These are phyloP conservation scores for Lordiphosa fenestrarum DNA, from an alignment of 2,888 invertebrate genomes.

Conservation along the genomic window DNA sequence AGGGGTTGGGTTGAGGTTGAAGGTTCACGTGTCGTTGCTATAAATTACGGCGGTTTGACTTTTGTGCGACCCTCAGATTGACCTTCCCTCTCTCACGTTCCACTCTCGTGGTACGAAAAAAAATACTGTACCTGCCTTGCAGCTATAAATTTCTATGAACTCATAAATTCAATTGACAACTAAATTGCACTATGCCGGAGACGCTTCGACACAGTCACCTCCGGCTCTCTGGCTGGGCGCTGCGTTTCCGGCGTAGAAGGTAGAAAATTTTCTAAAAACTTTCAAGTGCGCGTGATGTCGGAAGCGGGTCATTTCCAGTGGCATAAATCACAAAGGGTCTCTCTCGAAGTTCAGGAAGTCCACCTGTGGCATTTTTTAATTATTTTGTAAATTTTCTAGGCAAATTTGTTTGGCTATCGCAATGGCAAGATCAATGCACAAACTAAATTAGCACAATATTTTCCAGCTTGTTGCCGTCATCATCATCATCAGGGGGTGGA, in stretches of 20 bases:
- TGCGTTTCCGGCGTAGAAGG: slow-evolving; percentile 68
- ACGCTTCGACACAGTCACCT: slow-evolving; percentile 78
- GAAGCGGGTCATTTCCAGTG: slow-evolving; percentile 71
- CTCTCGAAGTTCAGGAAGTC: slow-evolving; percentile 49
- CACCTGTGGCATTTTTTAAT: slow-evolving; percentile 52
- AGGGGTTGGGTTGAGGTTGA: slow-evolving; percentile 28
- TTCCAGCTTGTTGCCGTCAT: slow-evolving; percentile 73
- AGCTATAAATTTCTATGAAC: slow-evolving; percentile 45
- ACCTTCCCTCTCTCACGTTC: slow-evolving; percentile 48
- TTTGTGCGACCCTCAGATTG: slow-evolving; percentile 60
- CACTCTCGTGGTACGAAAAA: slow-evolving; percentile 31
- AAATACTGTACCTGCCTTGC: slow-evolving; percentile 14
- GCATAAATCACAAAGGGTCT: slow-evolving; percentile 63
- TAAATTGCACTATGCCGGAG: slow-evolving; percentile 78
- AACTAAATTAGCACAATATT: slow-evolving; percentile 61
- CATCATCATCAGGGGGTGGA: slow-evolving; percentile 17
- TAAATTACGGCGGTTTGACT: slow-evolving; percentile 75
- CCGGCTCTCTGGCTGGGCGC: slow-evolving; percentile 62
- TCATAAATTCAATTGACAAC: slow-evolving; percentile 79
- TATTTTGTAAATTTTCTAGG: slow-evolving; percentile 22
- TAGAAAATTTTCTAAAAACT: slow-evolving; percentile 44
- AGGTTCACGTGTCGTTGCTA: slow-evolving; percentile 67
- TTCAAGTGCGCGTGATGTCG: slow-evolving; percentile 71
- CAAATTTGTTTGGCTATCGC: slow-evolving; percentile 47
- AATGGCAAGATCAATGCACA: slow-evolving; percentile 27